Conservation (phyloP, 2,113 vertebrate species). For the Dipodomys ordii region DNA sequence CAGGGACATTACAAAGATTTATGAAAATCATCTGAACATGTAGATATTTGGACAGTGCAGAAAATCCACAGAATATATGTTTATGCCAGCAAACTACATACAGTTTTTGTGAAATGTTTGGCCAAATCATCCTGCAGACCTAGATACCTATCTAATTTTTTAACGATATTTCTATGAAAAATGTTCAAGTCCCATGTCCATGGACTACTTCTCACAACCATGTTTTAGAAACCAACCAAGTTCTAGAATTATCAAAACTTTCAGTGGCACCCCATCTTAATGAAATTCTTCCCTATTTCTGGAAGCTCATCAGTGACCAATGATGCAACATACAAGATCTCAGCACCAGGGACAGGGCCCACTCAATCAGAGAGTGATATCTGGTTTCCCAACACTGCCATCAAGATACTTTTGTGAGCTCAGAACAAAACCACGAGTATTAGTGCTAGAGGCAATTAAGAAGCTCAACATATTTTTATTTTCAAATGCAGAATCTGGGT, state of each 20-base stretch:
- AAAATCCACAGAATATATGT: neutral
- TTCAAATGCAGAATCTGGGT: neutral
- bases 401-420: slow-evolving; percentile 25
- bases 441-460: neutral
- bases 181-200: neutral
- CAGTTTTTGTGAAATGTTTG: neutral
- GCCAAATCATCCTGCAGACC: neutral
- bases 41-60: neutral
- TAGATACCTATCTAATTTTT: neutral
- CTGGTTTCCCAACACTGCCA: neutral
- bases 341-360: slow-evolving; percentile 77
- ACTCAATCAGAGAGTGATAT: neutral
- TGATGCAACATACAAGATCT: neutral
- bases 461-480: slow-evolving; percentile 10
- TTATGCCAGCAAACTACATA: slow-evolving; percentile 17
- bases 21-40: neutral
- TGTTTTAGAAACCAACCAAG: neutral
- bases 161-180: neutral
- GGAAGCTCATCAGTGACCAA: neutral
- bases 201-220: neutral
- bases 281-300: slow-evolving; percentile 17
- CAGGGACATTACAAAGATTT: neutral
- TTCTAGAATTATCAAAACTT: neutral
- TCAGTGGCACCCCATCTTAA: neutral
- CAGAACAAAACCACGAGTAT: slow-evolving; percentile 53